Base-by-base conservation (phyloP, 2,797 vertebrate species). In the Botia kubotai region DNA sequence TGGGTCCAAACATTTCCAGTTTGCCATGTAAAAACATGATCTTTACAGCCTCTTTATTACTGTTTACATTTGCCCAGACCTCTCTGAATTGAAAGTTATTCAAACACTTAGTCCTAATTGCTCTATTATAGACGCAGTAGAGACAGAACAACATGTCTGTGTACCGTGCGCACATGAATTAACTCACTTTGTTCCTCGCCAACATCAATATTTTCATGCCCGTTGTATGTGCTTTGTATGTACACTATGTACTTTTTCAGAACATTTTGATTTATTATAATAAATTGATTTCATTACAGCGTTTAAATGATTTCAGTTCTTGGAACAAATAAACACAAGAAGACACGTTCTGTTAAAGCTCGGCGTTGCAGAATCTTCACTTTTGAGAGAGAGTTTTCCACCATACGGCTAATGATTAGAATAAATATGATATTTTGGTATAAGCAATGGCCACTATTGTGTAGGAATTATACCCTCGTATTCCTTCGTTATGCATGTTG, bases 51-150 rank as follows among this genome's bases (percentile, higher is more conserved):
- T 36, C 69, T 57, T 84, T 50, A 62, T 66, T 82, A 71, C 21
- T 75, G 55, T 66, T 52, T 33, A 58, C 23, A 12, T 72, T 72
- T 53, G 29, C 46, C 46, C 66, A 79, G 76, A 58, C 67, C 60
- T 14, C 13, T 68, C 63, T 70, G 55, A 68, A 79, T 74, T n/a
- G 53, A 58, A 69, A 65, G 53, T 78, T 58, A 78, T 50, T 72
- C 73, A 80, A 83, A 58, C 74, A 55, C 65, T 81, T 83, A 75
- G 11, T 58, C 73, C 48, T 83, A 86, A 86, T 76, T 76, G 68
- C 26, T 77, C 72, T 73, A 79, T 86, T 76, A 79, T 1, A 19
- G 48, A 86, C 52, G 16, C 46, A 33, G 50, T 29, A 8, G 72
- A 68, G 23, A 75, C 67, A 68, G 72, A 79, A 79, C 68, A 53